Base-by-base conservation (phyloP, 2,888 invertebrate genomes). In the Pteria penguin region DNA sequence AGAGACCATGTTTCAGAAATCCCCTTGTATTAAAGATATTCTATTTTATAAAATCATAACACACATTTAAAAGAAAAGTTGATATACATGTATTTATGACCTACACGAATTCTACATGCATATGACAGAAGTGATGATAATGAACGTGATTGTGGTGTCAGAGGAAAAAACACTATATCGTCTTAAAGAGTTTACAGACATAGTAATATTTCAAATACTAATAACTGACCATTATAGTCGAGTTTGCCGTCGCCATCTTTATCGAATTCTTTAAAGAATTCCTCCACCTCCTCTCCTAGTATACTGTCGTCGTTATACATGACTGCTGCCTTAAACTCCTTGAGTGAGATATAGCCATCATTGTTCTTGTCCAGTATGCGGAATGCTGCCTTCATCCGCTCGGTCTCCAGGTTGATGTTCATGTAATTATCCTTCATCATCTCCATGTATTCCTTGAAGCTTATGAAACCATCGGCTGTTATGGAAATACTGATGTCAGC, bases 331-430 rank as follows among this genome's bases (percentile, higher is more conserved):
- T 33, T 55, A 4, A 68, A 68, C 24, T 68, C 68, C 22, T 24
- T 55, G 11, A 57, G 32, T 33, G 68, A 57, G 14, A 68, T 55
- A 29, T 57, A 32, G 2, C 68, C 68, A 24, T 68, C 57, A 11
- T 57, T 57, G 33, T 68, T 31, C 31, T 32, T 31, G 33, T 68
- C 68, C 24, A 68, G 33, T 14, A 57, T 29, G 3, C n/a, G 22
- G 32, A 68, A 68, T 8, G 68, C 68, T 22, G 68, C 68, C 18
- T 68, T 68, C 68, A 68, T 68, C 11, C 68, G 57, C 26, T 68
- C 68, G 29, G 32, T 14, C 57, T 68, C 68, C 32, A 68, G n/a
- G 24, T 68, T 57, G 27, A 68, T 57, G 14, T 55, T 31, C 24
- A 68, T 27, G 18, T 32, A 68, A 33, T 68, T 68, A 31, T 31